phyloP scores from a whole-genome alignment of 1,140 invertebrate genomes.

The Platorchestia sp. region DNA sequence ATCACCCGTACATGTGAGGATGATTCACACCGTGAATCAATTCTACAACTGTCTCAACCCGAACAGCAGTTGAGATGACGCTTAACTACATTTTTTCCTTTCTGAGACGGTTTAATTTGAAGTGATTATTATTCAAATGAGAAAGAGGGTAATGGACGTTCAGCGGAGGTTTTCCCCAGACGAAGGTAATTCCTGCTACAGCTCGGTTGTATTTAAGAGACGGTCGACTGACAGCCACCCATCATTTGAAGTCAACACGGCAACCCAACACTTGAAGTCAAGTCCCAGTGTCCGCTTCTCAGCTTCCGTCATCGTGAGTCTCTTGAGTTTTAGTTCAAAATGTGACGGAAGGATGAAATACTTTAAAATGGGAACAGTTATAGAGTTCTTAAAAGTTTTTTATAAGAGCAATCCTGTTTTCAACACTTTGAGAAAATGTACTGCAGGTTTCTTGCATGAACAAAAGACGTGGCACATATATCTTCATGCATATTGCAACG shows the following conservation, averaged over 20 bases:
- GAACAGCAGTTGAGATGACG: background rate
- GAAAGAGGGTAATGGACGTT: background rate
- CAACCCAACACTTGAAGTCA: background rate
- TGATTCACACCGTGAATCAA: background rate
- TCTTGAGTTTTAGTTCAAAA: too few relatives aligned
- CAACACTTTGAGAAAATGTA: too few relatives aligned
- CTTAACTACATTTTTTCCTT: background rate
- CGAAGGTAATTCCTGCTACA: background rate
- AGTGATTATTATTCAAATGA: background rate
- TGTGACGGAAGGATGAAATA: too few relatives aligned
- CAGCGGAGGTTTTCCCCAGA: background rate
- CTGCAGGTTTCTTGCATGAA: too few relatives aligned
- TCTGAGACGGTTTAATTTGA: background rate
- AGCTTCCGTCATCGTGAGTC: background rate
- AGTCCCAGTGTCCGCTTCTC: background rate
- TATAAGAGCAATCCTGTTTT: too few relatives aligned
- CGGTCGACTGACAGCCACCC: too few relatives aligned
- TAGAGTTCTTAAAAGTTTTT: too few relatives aligned
- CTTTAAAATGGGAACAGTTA: too few relatives aligned
- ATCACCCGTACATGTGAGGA: background rate
- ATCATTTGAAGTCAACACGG: too few relatives aligned
- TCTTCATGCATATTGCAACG: too few relatives aligned
- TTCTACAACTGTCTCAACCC: too few relatives aligned
- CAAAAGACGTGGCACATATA: too few relatives aligned
- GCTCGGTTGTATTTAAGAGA: background rate